Percentiles rank a stretch among this genome's conserved stretches.
These are phyloP conservation scores for Nycticebus coucang DNA, from an alignment of 2,113 vertebrate species.

Conservation along the genomic window DNA sequence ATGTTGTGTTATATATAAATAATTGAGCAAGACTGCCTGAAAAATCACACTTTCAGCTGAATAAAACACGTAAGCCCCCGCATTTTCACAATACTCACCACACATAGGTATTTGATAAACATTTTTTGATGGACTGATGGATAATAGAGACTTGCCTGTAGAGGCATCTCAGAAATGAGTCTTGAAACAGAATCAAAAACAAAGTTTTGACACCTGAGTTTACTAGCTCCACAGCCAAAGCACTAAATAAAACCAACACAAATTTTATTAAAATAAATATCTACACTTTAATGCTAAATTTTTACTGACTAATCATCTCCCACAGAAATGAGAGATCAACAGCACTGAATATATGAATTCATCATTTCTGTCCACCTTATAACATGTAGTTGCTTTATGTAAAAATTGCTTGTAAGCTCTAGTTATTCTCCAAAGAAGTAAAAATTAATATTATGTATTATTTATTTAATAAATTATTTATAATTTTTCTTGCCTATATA, in stretches of 20 bases:
- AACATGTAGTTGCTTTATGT: not conserved
- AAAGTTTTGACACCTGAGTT: not conserved
- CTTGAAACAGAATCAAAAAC: not conserved
- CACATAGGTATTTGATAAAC: not conserved
- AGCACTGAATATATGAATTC: not conserved
- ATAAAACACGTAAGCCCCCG: not conserved
- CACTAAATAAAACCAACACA: not conserved
- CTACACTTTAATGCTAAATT: not conserved
- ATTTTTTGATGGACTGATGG: not conserved
- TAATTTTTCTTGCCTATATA: not conserved
- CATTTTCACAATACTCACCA: not conserved
- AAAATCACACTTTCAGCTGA: not conserved
- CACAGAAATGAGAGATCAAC: not conserved
- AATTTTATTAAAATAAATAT: not conserved
- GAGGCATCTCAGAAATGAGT: not conserved
- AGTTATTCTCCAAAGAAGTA: slow-evolving; percentile 10
- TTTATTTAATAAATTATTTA: not conserved
- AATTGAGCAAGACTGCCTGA: slow-evolving; percentile 1
- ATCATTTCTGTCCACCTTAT: not conserved
- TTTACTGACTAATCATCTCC: not conserved
- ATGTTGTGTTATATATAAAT: not conserved
- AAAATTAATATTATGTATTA: not conserved
- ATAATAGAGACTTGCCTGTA: not conserved
- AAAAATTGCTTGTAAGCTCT: not conserved
- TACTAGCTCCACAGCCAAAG: not conserved